phyloP scores from a whole-genome alignment of 1,140 invertebrate genomes.

The Euschistus heros region DNA sequence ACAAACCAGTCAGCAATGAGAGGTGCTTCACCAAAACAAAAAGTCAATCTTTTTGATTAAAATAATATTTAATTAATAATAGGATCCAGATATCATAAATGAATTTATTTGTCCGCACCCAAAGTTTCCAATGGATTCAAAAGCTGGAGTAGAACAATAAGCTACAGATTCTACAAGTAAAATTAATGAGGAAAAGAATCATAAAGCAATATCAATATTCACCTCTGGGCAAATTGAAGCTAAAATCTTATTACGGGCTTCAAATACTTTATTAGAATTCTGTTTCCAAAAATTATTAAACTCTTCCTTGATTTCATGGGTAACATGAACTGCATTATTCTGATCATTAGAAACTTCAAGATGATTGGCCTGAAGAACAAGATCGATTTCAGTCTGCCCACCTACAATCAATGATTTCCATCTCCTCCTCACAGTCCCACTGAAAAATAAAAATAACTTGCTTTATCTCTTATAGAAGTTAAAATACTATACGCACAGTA shows the following conservation, averaged over 20 bases:
- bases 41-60: too few relatives aligned
- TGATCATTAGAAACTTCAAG: conserved; percentile 61
- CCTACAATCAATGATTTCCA: conserved; percentile 52
- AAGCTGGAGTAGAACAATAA: too few relatives aligned
- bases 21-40: too few relatives aligned
- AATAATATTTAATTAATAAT: too few relatives aligned
- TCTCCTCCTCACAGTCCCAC: conserved; percentile 62
- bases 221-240: conserved; percentile 76
- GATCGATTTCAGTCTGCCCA: conserved; percentile 53
- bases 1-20: too few relatives aligned
- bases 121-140: too few relatives aligned
- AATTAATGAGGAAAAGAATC: too few relatives aligned
- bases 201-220: too few relatives aligned
- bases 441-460: conserved; percentile 33
- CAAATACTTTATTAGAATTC: conserved; percentile 49
- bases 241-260: conserved; percentile 67
- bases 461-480: neutral
- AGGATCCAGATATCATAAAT: too few relatives aligned
- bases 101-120: too few relatives aligned
- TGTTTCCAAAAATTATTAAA: conserved; percentile 66
- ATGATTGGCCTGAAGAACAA: conserved; percentile 62
- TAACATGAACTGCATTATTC: conserved; percentile 44
- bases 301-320: conserved; percentile 57
- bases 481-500: neutral
- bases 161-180: too few relatives aligned